Evolutionary conservation across 2,113 vertebrate species (phyloP).

Genomic region (Oryzias curvinotus): DNA sequence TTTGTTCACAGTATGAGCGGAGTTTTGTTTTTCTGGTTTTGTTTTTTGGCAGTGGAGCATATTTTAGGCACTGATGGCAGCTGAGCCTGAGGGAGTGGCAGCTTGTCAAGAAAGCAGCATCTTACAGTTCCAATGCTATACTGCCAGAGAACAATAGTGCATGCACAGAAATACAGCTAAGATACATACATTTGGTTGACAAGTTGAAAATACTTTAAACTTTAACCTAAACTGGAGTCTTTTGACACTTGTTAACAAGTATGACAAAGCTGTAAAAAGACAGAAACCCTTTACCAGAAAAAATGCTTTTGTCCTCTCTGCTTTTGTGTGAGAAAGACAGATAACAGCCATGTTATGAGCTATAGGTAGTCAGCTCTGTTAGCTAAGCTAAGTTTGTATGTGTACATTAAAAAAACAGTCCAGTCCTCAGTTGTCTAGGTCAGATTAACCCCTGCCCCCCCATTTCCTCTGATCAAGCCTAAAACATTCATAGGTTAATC

Average conservation of each 20-base stretch:
- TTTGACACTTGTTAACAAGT: background rate
- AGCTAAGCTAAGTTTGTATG: no score
- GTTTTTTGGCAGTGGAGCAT: conserved; percentile 39
- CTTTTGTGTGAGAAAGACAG: no score
- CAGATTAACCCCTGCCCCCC: no score
- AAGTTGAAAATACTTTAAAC: no score
- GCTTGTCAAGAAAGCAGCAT: conserved; percentile 27
- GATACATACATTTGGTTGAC: background rate
- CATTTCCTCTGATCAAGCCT: no score
- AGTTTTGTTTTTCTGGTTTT: conserved; percentile 48
- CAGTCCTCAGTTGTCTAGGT: no score
- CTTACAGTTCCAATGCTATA: conserved; percentile 31
- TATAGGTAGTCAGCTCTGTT: no score
- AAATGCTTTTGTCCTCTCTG: background rate
- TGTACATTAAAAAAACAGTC: no score
- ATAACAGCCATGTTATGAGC: no score
- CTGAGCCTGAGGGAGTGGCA: conserved; percentile 44
- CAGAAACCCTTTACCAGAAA: background rate
- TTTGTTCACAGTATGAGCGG: conserved; percentile 44
- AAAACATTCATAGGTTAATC: no score
- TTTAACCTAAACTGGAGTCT: no score
- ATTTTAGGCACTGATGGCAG: conserved; percentile 54
- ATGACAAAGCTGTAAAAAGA: background rate
- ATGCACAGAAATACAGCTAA: conserved; percentile 19
- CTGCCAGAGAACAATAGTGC: conserved; percentile 22